Base-by-base conservation (phyloP, 2,888 invertebrate species). In the Psococerastis gibbosa region DNA sequence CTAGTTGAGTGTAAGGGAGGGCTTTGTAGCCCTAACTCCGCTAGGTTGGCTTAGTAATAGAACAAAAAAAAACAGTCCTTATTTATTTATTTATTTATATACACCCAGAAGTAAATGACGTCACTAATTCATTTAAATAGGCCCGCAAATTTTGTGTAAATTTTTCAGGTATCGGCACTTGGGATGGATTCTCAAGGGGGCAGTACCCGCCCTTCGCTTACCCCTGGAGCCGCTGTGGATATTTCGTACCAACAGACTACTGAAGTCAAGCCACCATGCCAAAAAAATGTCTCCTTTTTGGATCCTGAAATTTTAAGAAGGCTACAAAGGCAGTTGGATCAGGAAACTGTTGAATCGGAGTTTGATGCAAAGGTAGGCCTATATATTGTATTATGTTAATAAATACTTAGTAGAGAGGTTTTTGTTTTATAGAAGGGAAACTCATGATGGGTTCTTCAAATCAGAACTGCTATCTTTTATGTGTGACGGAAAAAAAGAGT, bases 311-410 rank as follows among this genome's bases (percentile, higher is more conserved):
- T 77, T 47, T 57, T 80, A 27, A 74, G 72, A 55, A 73, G 72
- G 49, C 56, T 80, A 41, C 69, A 75, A 42, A 60, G 78, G 46
- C 75, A 78, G 55, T 65, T 79, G 13, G 73, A 75, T 51, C 69
- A 70, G 45, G 75, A 77, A 47, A 68, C 71, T 8, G 71, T 79
- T 22, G 78, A 79, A 50, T 71, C 68, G 18, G 79, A 79, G 56
- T 76, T 79, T 55, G 71, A 78, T 55, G 55, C 63, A 2, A 75
- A 75, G 65, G 78, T 76, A n/a, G n/a, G n/a, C n/a, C n/a, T n/a
- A n/a, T n/a, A n/a, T 55, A 52, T 43, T 27, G 11, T 18, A 43
- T 27, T 34, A n/a, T 45, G 32, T 1, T 13, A 18, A 17, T n/a
- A 27, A 16, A 4, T n/a, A 35, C 22, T 16, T 41, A 15, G n/a